Conservation (phyloP, 1,140 invertebrate genomes). For the Mylabris phalerata region DNA sequence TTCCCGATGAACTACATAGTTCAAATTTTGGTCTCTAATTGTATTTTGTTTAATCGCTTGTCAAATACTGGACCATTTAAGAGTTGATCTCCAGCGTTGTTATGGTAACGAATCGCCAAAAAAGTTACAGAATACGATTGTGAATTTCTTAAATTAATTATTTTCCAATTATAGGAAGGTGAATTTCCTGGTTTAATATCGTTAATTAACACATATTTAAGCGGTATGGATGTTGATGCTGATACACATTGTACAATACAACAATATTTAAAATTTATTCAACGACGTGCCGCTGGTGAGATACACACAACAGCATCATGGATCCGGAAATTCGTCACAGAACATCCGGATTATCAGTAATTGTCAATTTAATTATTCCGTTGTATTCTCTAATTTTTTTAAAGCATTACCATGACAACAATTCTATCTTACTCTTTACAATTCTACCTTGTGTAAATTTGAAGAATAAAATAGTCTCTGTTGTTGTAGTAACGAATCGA, state of each 20-base stretch:
- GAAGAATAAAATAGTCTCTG: background rate
- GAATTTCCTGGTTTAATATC: slow-evolving; percentile 93
- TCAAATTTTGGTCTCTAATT: no score
- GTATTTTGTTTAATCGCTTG: no score
- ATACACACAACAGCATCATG: slow-evolving; percentile 82
- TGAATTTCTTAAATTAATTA: background rate
- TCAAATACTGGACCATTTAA: no score
- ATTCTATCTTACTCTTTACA: no score
- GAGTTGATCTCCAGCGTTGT: background rate
- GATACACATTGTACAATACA: slow-evolving; percentile 95
- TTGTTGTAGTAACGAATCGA: background rate
- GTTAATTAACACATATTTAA: slow-evolving; percentile 87
- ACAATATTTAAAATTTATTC: slow-evolving; percentile 94
- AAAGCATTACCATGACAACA: no score
- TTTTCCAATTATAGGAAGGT: slow-evolving; percentile 51
- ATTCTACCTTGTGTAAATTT: no score
- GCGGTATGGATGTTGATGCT: slow-evolving; percentile 90
- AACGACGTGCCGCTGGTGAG: slow-evolving; percentile 80
- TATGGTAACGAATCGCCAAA: background rate
- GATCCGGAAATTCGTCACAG: slow-evolving; percentile 84
- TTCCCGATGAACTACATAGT: no score
- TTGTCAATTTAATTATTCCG: slow-evolving; percentile 21
- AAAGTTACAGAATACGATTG: no score
- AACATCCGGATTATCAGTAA: slow-evolving; percentile 85
- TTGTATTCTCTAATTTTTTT: no score